Evolutionary conservation across 2,113 vertebrate species (phyloP).

Genomic region (Cygnus atratus): DNA sequence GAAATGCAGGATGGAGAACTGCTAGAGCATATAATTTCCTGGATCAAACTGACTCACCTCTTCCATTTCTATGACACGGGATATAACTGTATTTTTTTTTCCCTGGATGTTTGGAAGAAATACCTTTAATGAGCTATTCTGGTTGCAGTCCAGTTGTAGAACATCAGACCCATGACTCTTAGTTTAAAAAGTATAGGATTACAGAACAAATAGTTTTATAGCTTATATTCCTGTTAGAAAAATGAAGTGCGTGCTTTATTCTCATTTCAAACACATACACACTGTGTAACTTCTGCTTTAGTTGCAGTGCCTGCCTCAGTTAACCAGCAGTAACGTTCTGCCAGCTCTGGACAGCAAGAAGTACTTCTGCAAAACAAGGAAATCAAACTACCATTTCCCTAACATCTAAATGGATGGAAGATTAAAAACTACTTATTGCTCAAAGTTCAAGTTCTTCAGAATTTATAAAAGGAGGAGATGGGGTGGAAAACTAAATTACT

Average conservation of each 20-base stretch:
- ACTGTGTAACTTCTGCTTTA: background rate
- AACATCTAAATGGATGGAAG: slow-evolving; percentile 83
- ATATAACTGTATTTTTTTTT: background rate
- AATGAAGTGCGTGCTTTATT: background rate
- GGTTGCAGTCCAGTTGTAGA: background rate
- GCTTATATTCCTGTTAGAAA: background rate
- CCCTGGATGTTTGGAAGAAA: background rate
- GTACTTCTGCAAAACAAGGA: slow-evolving; percentile 82
- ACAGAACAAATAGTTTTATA: background rate
- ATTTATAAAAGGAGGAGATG: background rate
- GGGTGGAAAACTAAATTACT: background rate
- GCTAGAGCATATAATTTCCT: background rate
- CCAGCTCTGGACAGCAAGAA: slow-evolving; percentile 90
- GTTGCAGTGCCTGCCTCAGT: slow-evolving; percentile 87
- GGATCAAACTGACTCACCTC: background rate
- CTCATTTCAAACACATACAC: background rate
- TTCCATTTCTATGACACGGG: background rate
- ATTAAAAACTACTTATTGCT: background rate
- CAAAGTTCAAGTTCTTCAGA: background rate
- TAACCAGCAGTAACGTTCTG: slow-evolving; percentile 84
- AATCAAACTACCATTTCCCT: slow-evolving; percentile 88
- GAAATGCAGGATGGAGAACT: background rate
- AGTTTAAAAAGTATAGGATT: background rate
- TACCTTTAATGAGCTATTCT: background rate
- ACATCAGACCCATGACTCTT: background rate